Evolutionary conservation across 2,888 invertebrate genomes (phyloP).

Genomic region (Xestia xanthographa): DNA sequence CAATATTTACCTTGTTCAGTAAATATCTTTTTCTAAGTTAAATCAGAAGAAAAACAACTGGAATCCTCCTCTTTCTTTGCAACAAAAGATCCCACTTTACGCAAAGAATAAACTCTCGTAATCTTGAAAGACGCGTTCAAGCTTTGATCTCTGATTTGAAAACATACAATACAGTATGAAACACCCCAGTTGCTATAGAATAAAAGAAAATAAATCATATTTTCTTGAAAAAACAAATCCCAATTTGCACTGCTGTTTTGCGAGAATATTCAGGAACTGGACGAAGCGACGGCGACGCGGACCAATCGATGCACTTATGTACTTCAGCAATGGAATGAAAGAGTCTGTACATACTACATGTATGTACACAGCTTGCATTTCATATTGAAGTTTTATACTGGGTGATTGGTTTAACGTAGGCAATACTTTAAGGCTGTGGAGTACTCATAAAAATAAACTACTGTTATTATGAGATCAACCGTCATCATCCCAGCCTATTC

Average conservation of each 20-base stretch:
- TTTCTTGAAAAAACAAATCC: slow-evolving; percentile 2
- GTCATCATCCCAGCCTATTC: background rate
- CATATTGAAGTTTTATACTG: slow-evolving; percentile 23
- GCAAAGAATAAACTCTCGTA: slow-evolving; percentile 17
- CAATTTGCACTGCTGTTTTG: slow-evolving; percentile 22
- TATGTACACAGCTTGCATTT: slow-evolving; percentile 24
- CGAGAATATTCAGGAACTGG: slow-evolving; percentile 15
- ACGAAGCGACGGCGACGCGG: background rate
- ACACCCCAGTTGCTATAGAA: background rate
- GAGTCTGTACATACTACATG: slow-evolving; percentile 1
- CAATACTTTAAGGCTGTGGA: background rate
- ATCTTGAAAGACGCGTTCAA: slow-evolving; percentile 30
- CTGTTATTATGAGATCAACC: background rate
- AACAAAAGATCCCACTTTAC: slow-evolving; percentile 16
- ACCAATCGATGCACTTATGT: slow-evolving; percentile 22
- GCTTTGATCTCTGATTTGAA: slow-evolving; percentile 46
- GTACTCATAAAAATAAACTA: slow-evolving; percentile 1
- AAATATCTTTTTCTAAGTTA: background rate
- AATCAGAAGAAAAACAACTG: background rate
- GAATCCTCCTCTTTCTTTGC: background rate
- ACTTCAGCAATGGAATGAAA: slow-evolving; percentile 33
- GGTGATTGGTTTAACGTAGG: background rate
- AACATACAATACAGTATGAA: slow-evolving; percentile 19
- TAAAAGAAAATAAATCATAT: slow-evolving; percentile 16
- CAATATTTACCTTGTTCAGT: background rate